These are phyloP conservation scores for Alligator mississippiensis DNA, from an alignment of 2,113 vertebrate genomes.

Conservation along the genomic window DNA sequence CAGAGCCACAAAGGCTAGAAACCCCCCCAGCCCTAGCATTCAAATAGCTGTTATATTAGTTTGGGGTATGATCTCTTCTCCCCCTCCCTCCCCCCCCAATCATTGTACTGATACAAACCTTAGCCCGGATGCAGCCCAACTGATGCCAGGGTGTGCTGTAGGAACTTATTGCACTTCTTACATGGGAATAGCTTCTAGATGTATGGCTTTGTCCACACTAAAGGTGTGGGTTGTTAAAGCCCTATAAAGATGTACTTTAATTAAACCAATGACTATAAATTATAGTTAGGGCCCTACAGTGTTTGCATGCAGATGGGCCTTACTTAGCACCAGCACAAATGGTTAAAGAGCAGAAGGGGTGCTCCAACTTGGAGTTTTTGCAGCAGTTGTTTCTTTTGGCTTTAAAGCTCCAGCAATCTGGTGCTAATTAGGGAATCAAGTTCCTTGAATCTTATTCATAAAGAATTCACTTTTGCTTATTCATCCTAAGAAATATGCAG, in stretches of 20 bases:
- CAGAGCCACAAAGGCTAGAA: background rate
- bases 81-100: too few species aligned
- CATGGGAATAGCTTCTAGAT: too few species aligned
- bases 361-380: conserved; percentile 27
- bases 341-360: background rate
- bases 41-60: background rate
- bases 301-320: background rate
- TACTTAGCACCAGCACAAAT: background rate
- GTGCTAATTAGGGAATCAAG: conserved; percentile 30
- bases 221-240: too few species aligned
- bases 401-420: conserved; percentile 28
- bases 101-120: accelerated
- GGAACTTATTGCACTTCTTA: too few species aligned
- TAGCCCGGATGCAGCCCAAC: accelerated
- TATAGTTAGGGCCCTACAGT: background rate
- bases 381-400: conserved; percentile 41
- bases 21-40: background rate
- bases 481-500: conserved; percentile 31
- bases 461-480: conserved; percentile 45
- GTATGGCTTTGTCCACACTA: too few species aligned
- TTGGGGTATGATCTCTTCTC: background rate
- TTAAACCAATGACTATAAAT: too few species aligned
- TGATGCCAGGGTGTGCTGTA: background rate
- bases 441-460: conserved; percentile 21
- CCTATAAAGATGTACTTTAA: too few species aligned